phyloP scores from a whole-genome alignment of 2,888 invertebrate species.

The Caenorhabditis sp. region DNA sequence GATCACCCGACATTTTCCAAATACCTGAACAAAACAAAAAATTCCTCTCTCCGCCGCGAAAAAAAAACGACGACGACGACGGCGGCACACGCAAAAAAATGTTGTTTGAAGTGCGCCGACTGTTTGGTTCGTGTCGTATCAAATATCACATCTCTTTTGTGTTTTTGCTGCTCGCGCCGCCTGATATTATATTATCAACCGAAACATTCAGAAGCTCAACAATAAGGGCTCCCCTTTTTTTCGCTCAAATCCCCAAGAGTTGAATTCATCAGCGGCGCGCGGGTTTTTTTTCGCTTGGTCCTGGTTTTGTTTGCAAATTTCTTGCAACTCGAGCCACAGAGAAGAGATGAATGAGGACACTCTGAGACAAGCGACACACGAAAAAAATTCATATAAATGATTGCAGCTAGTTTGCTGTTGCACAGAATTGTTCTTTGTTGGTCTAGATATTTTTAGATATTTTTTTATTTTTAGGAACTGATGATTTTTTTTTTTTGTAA shows the following conservation, averaged over 20 bases:
- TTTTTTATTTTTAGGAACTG: no score
- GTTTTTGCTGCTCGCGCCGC: background rate
- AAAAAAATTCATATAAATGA: no score
- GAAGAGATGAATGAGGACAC: background rate
- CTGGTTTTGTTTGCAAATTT: background rate
- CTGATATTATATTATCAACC: background rate
- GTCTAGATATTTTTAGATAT: no score
- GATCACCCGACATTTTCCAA: no score
- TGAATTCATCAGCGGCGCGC: background rate
- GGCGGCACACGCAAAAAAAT: background rate
- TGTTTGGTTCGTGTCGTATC: background rate
- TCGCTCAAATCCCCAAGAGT: background rate
- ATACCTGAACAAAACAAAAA: no score
- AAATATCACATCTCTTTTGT: background rate
- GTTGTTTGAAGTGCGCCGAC: background rate
- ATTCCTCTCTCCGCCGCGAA: background rate
- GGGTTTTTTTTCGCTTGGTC: background rate
- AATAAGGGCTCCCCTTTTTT: background rate
- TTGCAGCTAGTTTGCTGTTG: no score
- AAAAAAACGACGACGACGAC: background rate
- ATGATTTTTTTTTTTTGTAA: no score
- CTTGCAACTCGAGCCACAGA: background rate
- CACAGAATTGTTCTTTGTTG: no score
- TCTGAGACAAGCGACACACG: no score
- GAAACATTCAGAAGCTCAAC: no score